phyloP scores from a whole-genome alignment of 2,797 vertebrate species.

The Tiaroga cobitis region DNA sequence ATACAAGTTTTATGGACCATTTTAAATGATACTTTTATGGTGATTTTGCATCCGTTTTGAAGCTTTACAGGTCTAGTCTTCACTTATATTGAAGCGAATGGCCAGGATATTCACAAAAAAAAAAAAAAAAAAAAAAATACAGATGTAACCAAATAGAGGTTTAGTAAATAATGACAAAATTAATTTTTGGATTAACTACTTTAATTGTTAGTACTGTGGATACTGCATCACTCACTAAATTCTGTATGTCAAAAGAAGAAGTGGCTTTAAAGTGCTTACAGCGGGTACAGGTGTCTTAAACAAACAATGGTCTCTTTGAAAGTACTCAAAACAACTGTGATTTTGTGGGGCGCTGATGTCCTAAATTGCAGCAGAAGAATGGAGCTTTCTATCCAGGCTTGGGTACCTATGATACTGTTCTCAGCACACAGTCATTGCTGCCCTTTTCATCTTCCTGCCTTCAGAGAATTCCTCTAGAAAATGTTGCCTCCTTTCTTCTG shows the following conservation, averaged over 20 bases:
- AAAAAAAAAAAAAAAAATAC: not conserved
- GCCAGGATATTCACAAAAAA: not conserved
- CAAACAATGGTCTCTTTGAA: slow-evolving; percentile 57
- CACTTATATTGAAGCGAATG: not conserved
- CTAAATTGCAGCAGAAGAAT: slow-evolving; percentile 86
- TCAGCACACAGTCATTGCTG: slow-evolving; percentile 81
- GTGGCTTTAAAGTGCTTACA: slow-evolving; percentile 46
- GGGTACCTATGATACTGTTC: slow-evolving; percentile 83
- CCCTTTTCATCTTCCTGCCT: slow-evolving; percentile 94
- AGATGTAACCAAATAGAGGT: not conserved
- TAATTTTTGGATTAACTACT: not conserved
- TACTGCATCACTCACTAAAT: slow-evolving; percentile 3
- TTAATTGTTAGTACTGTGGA: not conserved
- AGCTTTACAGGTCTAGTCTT: not conserved
- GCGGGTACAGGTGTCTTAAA: slow-evolving; percentile 56
- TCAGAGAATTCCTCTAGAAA: slow-evolving; percentile 85
- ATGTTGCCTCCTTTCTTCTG: slow-evolving; percentile 83
- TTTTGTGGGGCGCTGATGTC: slow-evolving; percentile 82
- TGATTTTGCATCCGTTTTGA: not conserved
- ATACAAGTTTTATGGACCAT: not conserved
- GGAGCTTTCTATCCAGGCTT: slow-evolving; percentile 81
- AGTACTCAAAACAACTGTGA: slow-evolving; percentile 80
- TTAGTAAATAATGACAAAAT: not conserved
- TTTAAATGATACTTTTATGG: not conserved
- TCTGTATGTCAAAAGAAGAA: slow-evolving; percentile 22